Base-by-base conservation (phyloP, 2,113 vertebrate genomes). In the Hiodon alosoides region DNA sequence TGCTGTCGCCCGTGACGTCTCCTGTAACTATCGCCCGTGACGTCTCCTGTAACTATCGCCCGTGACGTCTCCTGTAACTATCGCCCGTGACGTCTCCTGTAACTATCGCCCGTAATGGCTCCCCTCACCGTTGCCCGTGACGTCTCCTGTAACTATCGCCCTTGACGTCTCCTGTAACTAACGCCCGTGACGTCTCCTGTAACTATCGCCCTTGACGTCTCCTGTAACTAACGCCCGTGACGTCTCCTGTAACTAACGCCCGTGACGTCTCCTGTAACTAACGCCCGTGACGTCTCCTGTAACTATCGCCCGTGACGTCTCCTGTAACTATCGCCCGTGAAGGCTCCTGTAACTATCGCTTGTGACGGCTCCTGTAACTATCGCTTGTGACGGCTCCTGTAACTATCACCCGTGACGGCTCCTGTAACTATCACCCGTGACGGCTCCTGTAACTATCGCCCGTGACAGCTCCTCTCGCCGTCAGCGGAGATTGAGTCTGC, bases 401-500 rank as follows among this genome's bases (percentile, higher is more conserved):
- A 46, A 31, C 52, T 5, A 11, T 11, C 31, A 46, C 16, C 48
- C 59, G 48, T 47, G 7, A 3, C n/a, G 65, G 11, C 53, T 47
- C n/a, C 14, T 31, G 31, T 31, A 31, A 31, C 31, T 31, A 2
- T 31, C 31, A 2, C 31, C 31, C 31, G 31, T 31, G 31, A 31
- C 14, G 3, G 14, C 17, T 11, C n/a, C 17, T 64, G n/a, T 13
- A 46, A 31, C 52, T 5, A 11, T 11, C 31, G 58, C 16, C 48
- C 59, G 14, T 47, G 7, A 3, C n/a, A 55, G 31, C 53, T 47
- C n/a, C 14, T 31, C 31, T 31, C 31, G 31, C 31, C 31, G 31
- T 31, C 55, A 17, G 47, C 52, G 57, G 62, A 57, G 52, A 73
- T 73, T 52, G 72, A 67, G 52, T 48, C 47, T 55, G 62, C 31